Conservation (phyloP, 1,140 invertebrate genomes). For the Asobara japonica region DNA sequence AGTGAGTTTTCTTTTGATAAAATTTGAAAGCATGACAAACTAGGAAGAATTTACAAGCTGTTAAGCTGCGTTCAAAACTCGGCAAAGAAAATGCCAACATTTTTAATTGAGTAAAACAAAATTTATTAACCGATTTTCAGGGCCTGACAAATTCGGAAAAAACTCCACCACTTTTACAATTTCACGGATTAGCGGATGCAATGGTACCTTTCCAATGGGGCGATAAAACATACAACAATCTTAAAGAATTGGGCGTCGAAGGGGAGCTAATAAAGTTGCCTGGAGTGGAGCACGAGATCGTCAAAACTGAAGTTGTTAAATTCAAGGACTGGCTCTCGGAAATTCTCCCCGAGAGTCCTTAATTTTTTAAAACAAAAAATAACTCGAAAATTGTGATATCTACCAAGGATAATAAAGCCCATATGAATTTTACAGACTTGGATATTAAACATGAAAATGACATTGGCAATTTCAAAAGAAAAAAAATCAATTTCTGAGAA, state of each 20-base stretch:
- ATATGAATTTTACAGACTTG: too few species aligned
- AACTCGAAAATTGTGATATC: too few species aligned
- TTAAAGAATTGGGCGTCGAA: constrained; percentile 64
- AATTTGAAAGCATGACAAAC: too few species aligned
- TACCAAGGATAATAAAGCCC: too few species aligned
- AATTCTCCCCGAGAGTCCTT: constrained; percentile 53
- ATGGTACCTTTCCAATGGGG: constrained; percentile 70
- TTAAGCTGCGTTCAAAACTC: too few species aligned
- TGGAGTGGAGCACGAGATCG: constrained; percentile 69
- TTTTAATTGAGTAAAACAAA: background rate
- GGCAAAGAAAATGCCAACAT: background rate
- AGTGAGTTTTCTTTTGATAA: constrained; percentile 48
- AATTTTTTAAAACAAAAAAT: too few species aligned
- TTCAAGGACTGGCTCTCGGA: constrained; percentile 67
- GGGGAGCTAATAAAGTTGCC: constrained; percentile 64
- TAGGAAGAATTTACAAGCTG: too few species aligned
- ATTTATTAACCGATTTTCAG: constrained; percentile 34
- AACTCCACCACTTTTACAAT: constrained; percentile 53
- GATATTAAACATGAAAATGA: too few species aligned
- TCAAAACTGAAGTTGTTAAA: constrained; percentile 61
- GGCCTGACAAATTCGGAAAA: constrained; percentile 32
- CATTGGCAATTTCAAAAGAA: too few species aligned
- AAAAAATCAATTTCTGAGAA: too few species aligned
- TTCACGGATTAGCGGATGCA: constrained; percentile 63
- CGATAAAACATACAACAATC: constrained; percentile 61